Conservation (phyloP, 2,113 vertebrate genomes). For the Albula goreensis region DNA sequence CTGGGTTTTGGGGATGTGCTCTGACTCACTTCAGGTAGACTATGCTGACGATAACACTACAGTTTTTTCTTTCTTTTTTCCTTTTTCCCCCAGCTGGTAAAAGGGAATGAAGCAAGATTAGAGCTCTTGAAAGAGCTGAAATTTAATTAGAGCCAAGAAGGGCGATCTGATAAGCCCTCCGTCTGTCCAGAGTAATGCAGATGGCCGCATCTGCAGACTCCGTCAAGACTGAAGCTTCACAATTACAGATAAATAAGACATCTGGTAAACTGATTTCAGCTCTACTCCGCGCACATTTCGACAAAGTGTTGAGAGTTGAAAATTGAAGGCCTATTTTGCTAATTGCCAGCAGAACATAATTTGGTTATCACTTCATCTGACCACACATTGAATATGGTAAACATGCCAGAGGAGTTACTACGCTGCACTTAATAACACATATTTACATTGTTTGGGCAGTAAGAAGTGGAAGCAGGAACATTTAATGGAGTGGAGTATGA, state of each 20-base stretch:
- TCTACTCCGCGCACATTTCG: background rate
- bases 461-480: too few species aligned
- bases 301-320: background rate
- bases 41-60: background rate
- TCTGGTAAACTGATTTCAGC: constrained; percentile 8
- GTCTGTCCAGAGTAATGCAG: background rate
- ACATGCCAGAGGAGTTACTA: too few species aligned
- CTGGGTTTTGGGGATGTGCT: background rate
- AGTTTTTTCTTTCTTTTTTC: too few species aligned
- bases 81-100: background rate
- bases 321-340: background rate
- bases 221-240: background rate
- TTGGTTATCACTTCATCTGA: background rate
- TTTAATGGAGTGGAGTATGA: too few species aligned
- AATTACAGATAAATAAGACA: constrained; percentile 18
- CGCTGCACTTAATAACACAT: too few species aligned
- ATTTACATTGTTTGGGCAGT: too few species aligned
- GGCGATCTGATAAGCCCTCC: background rate
- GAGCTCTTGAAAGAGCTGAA: constrained; percentile 1
- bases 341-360: constrained; percentile 5
- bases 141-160: constrained; percentile 14
- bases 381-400: background rate
- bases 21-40: background rate
- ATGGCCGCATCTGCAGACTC: background rate
- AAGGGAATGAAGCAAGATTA: background rate